A percentile compares a stretch with the other conserved stretches of the same genome.
phyloP scores from a whole-genome alignment of 2,888 invertebrate genomes.

The Rhopalosiphum nymphaeae region DNA sequence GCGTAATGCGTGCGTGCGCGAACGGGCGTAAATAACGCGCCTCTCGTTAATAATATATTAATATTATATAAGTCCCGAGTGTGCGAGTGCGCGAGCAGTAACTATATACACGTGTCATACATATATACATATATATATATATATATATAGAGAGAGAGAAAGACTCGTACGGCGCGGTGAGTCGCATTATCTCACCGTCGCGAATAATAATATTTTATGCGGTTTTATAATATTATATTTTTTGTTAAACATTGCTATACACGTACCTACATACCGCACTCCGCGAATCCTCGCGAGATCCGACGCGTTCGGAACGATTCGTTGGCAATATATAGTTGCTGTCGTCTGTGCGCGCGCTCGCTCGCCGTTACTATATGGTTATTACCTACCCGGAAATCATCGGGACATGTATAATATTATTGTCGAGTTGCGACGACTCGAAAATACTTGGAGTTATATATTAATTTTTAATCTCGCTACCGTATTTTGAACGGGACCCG shows the following conservation, averaged over 20 bases:
- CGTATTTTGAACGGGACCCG: too few species aligned
- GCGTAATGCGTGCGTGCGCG: neutral
- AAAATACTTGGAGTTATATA: neutral
- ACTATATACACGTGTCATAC: neutral
- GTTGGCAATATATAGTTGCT: neutral
- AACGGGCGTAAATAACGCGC: constrained; percentile 18
- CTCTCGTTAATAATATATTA: constrained; percentile 13
- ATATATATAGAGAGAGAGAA: too few species aligned
- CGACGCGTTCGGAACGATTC: neutral
- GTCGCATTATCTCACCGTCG: neutral
- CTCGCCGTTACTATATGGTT: neutral
- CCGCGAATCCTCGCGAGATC: neutral
- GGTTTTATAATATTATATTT: neutral
- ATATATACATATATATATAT: too few species aligned
- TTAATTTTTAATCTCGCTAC: neutral
- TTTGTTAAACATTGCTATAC: neutral
- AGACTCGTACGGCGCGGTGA: too few species aligned
- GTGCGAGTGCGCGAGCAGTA: neutral
- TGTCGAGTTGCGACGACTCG: neutral
- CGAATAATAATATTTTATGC: neutral
- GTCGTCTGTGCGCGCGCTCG: neutral
- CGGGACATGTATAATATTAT: neutral
- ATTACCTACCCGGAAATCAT: neutral
- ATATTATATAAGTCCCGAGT: neutral
- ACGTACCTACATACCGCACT: too few species aligned